phyloP scores from a whole-genome alignment of 1,140 invertebrate genomes.

The Pseudachorutes palmiensis region DNA sequence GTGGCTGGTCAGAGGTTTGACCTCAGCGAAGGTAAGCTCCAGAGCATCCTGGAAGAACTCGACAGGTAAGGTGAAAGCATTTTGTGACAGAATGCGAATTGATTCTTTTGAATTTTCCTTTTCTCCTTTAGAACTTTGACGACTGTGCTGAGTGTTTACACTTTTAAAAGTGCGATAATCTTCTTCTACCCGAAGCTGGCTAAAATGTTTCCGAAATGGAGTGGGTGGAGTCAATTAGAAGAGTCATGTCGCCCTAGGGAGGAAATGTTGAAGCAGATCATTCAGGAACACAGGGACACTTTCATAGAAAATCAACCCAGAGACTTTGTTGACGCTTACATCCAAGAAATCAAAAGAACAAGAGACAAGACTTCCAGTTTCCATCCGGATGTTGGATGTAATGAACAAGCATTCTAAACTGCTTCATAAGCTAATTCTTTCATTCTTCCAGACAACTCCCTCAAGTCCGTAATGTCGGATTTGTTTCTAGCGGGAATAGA shows the following conservation, averaged over 20 bases:
- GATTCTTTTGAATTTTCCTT: background rate
- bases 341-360: constrained; percentile 52
- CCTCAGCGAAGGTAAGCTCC: background rate
- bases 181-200: constrained; percentile 7
- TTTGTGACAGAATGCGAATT: background rate
- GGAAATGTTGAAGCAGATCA: background rate
- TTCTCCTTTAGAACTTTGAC: background rate
- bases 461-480: constrained; percentile 33
- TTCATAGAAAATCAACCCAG: constrained; percentile 31
- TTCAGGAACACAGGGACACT: background rate
- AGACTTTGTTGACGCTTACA: constrained; percentile 49
- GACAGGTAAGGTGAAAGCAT: background rate
- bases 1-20: constrained; percentile 7
- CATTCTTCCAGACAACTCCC: background rate
- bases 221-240: background rate
- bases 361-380: constrained; percentile 53
- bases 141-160: background rate
- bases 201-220: constrained; percentile 13
- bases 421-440: background rate
- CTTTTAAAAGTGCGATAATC: background rate
- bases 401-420: background rate
- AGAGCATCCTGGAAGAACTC: background rate
- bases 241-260: background rate
- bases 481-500: constrained; percentile 46
- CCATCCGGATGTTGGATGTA: constrained; percentile 4